phyloP scores from a whole-genome alignment of 1,140 invertebrate genomes.

The Drosophila mauritiana region DNA sequence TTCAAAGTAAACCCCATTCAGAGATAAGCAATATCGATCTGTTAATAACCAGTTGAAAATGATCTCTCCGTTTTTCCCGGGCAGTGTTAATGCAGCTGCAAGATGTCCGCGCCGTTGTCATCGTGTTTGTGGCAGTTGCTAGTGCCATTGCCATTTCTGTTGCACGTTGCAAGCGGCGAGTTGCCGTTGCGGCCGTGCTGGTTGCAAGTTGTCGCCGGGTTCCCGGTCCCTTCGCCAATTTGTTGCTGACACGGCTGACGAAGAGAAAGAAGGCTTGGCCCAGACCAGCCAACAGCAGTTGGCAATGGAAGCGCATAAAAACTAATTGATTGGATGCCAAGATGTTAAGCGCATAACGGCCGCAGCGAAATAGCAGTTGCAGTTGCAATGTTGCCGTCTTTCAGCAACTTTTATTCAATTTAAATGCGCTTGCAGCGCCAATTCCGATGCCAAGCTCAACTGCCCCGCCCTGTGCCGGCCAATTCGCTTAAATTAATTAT shows the following conservation, averaged over 20 bases:
- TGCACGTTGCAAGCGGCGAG: conserved; percentile 10
- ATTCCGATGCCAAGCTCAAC: conserved; percentile 28
- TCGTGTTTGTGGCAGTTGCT: conserved; percentile 41
- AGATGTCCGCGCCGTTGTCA: conserved; percentile 36
- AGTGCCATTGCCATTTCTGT: conserved; percentile 1
- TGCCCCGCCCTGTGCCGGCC: conserved; percentile 49
- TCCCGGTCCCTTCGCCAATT: conserved; percentile 71
- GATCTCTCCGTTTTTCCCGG: conserved; percentile 22
- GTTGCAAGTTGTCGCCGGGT: conserved; percentile 49
- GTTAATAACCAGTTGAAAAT: conserved; percentile 17
- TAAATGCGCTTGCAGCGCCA: conserved; percentile 77
- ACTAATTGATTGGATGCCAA: conserved; percentile 81
- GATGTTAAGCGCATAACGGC: conserved; percentile 81
- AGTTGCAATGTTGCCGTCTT: conserved; percentile 51
- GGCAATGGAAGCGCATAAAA: conserved; percentile 78
- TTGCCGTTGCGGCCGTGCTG: conserved; percentile 31
- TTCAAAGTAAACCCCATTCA: not conserved
- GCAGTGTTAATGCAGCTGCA: conserved; percentile 52
- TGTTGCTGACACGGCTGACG: conserved; percentile 68
- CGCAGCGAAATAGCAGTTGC: conserved; percentile 46
- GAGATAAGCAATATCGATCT: conserved; percentile 2
- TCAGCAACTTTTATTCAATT: conserved; percentile 80
- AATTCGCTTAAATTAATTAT: conserved; percentile 78
- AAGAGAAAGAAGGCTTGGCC: conserved; percentile 66
- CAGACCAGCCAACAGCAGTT: conserved; percentile 37